Evolutionary conservation across 1,140 invertebrate genomes (phyloP).

Genomic region (Pseudomyrmex flavicornis): DNA sequence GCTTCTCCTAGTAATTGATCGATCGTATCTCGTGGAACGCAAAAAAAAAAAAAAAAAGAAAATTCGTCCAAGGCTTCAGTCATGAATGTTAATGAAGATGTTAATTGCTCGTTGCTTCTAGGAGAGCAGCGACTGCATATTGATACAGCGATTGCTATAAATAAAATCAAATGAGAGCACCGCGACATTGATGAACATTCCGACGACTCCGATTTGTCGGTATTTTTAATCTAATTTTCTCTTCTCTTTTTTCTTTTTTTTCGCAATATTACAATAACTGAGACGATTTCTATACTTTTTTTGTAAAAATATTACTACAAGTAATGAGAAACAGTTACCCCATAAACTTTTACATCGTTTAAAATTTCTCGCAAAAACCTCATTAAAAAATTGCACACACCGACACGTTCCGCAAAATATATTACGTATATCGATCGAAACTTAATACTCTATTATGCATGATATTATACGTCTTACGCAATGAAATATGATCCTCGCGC

Average conservation of each 20-base stretch:
- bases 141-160: constrained; percentile 1
- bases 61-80: constrained; percentile 6
- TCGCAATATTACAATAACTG: background rate
- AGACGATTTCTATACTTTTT: too few relatives aligned
- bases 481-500: constrained; percentile 48
- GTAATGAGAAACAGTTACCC: too few relatives aligned
- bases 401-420: constrained; percentile 16
- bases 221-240: background rate
- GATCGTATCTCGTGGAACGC: constrained; percentile 1
- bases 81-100: constrained; percentile 27
- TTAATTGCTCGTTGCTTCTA: constrained; percentile 11
- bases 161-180: constrained; percentile 21
- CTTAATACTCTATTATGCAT: constrained; percentile 30
- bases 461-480: constrained; percentile 47
- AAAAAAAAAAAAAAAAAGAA: constrained; percentile 10
- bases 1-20: background rate
- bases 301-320: too few relatives aligned
- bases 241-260: background rate
- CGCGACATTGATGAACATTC: background rate
- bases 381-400: background rate
- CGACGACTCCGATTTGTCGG: background rate
- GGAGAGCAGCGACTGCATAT: background rate
- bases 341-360: background rate
- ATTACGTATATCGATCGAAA: constrained; percentile 33
- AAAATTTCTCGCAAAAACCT: background rate